These are phyloP conservation scores for Erythrocercus mccallii DNA, from an alignment of 2,113 vertebrate genomes.

Conservation along the genomic window DNA sequence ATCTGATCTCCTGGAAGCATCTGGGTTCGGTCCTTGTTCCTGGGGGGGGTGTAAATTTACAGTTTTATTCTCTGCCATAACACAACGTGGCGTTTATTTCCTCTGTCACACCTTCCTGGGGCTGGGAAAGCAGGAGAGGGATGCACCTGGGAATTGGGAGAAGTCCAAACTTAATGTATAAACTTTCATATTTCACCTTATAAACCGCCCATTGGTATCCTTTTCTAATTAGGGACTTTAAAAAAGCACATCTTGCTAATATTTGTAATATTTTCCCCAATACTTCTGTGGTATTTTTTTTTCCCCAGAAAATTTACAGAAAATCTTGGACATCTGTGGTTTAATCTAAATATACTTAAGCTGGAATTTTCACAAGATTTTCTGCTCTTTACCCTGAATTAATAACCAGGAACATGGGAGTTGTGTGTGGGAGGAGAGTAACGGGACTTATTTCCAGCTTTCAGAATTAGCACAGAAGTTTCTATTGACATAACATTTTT, in stretches of 20 bases:
- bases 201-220: background rate
- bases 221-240: background rate
- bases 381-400: background rate
- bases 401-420: background rate
- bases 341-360: background rate
- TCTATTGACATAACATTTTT: background rate
- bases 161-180: fast-evolving
- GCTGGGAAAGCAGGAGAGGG: background rate
- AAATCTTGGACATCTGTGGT: background rate
- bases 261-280: background rate
- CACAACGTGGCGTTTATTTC: fast-evolving
- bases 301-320: background rate
- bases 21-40: background rate
- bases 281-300: background rate
- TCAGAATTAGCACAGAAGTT: background rate
- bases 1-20: background rate
- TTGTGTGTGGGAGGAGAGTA: background rate
- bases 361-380: background rate
- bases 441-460: background rate
- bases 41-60: background rate
- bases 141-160: background rate
- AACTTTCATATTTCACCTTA: background rate
- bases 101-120: background rate
- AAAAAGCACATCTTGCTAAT: background rate
- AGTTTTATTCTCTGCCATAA: fast-evolving